These are phyloP conservation scores for Halcyon senegalensis DNA, from an alignment of 2,113 vertebrate genomes.

Conservation along the genomic window DNA sequence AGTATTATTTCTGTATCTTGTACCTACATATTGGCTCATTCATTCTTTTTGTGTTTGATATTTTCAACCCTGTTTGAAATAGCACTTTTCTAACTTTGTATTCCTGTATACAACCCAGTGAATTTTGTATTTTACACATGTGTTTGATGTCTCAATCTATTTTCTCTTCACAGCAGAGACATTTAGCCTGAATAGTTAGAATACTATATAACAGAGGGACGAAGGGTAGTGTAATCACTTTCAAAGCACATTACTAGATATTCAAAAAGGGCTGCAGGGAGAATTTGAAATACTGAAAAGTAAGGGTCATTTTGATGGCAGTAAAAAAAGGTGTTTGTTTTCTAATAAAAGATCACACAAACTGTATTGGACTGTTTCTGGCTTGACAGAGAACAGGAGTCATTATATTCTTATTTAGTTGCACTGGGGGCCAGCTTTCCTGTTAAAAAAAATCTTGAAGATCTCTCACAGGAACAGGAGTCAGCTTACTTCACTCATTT, in stretches of 20 bases:
- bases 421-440: neutral
- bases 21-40: neutral
- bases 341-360: neutral
- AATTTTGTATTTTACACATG: neutral
- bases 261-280: constrained; percentile 2
- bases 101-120: neutral
- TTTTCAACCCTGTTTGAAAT: constrained; percentile 4
- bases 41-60: neutral
- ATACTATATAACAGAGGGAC: neutral
- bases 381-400: neutral
- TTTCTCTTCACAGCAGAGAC: constrained; percentile 7
- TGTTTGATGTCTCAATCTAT: constrained; percentile 25
- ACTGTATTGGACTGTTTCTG: neutral
- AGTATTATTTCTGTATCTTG: neutral
- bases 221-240: constrained; percentile 7
- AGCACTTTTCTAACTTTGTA: neutral
- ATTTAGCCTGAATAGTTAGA: neutral
- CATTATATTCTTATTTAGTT: neutral
- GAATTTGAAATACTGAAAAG: neutral
- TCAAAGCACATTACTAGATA: constrained; percentile 10
- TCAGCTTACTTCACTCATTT: neutral
- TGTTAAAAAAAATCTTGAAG: neutral
- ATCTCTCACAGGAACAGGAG: neutral
- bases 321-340: neutral
- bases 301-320: constrained; percentile 10